Evolutionary conservation across 2,113 vertebrate species (phyloP), one percentile per base, ranked within the genome.

Genomic region (Percopsis transmontana): DNA sequence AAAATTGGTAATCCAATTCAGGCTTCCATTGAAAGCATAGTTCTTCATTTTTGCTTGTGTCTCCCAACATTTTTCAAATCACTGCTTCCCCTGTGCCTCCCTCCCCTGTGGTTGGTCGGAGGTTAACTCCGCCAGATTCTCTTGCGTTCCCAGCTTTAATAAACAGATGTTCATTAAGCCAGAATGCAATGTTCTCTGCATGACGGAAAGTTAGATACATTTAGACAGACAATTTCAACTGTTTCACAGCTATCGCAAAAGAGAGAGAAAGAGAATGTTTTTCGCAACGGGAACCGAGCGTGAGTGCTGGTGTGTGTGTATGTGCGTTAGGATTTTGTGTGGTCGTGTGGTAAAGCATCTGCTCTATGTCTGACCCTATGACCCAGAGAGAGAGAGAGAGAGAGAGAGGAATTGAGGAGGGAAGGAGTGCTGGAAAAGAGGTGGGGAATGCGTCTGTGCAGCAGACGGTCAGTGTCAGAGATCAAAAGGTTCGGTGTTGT

Each of bases 261-360:
- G 3, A n/a, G 12, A 27, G 33, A 54, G 27, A 59, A 15, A 60
- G 64, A 67, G 41, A 62, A 53, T 47, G 20, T 62, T 64, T 72
- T 61, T 48, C 65, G 56, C 56, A 54, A 39, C 40, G 13, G 50
- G 67, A 72, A 54, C 18, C 71, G 79, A 79, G 56, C 53, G 54
- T 66, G 50, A 14, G 48, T 18, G 40, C 8, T 10, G 2, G 18
- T 1, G 50, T 21, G 19, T 11, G 19, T 1, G 23, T 57, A 9
- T 24, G 27, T 27, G 33, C 14, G 8, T n/a, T 27, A 1, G 19
- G 18, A 2, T 64, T 63, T 66, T 72, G 70, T 20, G 80, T 57
- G 68, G 79, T 66, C 58, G 42, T 65, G 68, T 44, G 53, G 81
- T 66, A 62, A 58, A 89, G 84, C 87, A 87, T 80, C 85, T 88